phyloP scores from a whole-genome alignment of 2,797 vertebrate genomes.

The Danionella dracula region DNA sequence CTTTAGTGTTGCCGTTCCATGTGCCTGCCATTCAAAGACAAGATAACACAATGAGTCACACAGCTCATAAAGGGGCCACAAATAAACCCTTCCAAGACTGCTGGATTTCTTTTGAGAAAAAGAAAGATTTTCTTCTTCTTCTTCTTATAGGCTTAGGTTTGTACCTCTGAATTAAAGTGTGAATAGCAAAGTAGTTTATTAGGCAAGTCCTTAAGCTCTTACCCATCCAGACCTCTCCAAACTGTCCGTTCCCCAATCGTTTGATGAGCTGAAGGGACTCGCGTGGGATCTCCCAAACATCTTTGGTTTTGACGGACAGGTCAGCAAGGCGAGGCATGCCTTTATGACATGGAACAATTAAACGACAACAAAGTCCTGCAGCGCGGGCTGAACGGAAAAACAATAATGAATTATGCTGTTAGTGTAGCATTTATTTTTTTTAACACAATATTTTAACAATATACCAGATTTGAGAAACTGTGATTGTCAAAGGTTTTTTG shows the following conservation, averaged over 20 bases:
- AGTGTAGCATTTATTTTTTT: neutral
- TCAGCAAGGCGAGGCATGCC: constrained; percentile 98
- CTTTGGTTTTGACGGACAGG: constrained; percentile 99
- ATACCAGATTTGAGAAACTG: no score
- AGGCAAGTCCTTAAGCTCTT: constrained; percentile 54
- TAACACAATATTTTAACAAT: no score
- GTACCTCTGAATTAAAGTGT: neutral
- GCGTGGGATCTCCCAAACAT: constrained; percentile 99
- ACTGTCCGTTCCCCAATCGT: constrained; percentile 98
- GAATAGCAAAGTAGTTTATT: constrained; percentile 8
- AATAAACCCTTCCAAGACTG: neutral
- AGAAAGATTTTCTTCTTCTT: neutral
- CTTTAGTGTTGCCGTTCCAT: constrained; percentile 98
- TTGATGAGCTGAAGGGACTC: constrained; percentile 99
- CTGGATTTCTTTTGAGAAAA: neutral
- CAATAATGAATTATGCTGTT: neutral
- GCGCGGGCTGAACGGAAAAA: constrained; percentile 56
- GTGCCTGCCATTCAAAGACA: constrained; percentile 73
- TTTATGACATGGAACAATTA: constrained; percentile 98
- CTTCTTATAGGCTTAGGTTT: neutral
- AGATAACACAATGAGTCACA: constrained; percentile 12
- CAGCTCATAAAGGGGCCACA: neutral
- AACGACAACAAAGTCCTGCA: constrained; percentile 94
- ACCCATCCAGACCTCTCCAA: constrained; percentile 99
- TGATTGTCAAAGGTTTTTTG: no score